Evolutionary conservation across 2,888 invertebrate genomes (phyloP), one percentile per base, ranked within the genome.

Genomic region (Flexamia atlantica): DNA sequence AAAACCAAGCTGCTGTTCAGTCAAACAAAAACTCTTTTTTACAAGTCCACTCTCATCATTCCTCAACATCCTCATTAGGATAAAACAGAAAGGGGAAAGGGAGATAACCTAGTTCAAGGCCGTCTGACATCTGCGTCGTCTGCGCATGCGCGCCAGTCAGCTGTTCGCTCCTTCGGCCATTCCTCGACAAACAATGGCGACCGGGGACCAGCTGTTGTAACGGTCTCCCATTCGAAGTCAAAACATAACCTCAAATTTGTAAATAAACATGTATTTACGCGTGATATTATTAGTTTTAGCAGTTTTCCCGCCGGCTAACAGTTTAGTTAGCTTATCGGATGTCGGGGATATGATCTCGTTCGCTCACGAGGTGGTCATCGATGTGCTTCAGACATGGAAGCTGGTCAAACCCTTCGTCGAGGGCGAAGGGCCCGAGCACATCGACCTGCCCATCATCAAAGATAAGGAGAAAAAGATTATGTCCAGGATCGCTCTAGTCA

Each of bases 371-470:
- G 92, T 94, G 46, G 92, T 92, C 36, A 91, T 92, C 79, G 92
- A 93, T 76, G 91, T 94, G 40, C 89, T 93, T 0, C 92, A 92
- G 87, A 92, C 94, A 30, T 94, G 94, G 94, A 93, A 94, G 87
- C 88, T 94, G 17, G 90, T 94, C 25, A 74, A 46, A 14, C 83
- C 83, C 14, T 50, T 70, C 12, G 40, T 84, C 2, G 74, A 76
- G 40, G 74, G 57, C 23, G 84, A 84, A 30, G 57, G 70, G 7
- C 81, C 72, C 0, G 50, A 81, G 60, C 76, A 40, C 32, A 53
- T 85, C 14, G 72, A 79, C 36, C 36, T 79, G 9, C 81, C 85
- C 4, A 32, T 81, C 5, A 46, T 84, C 40, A 82, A 84, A 20
- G 53, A 76, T 42, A 84, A 79, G 40, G 83, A 83, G 53, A 81